phyloP scores from a whole-genome alignment of 2,888 invertebrate species.

The Griposia aprilina region DNA sequence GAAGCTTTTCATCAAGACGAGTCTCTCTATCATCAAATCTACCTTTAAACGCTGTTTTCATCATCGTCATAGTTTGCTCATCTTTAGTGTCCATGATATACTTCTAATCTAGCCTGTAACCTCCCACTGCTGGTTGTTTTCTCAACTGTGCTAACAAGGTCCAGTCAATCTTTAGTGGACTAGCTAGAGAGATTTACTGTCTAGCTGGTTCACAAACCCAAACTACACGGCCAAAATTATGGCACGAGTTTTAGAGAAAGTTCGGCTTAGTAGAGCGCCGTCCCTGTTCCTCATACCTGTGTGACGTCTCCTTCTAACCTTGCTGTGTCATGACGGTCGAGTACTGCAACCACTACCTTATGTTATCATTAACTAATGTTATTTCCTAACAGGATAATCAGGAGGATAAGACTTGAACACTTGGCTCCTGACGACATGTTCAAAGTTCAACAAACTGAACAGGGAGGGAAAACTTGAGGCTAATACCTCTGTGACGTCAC shows the following conservation, averaged over 20 bases:
- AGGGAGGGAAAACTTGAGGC: conserved; percentile 60
- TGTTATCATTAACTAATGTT: conserved; percentile 16
- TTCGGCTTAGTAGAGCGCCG: not conserved
- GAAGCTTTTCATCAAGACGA: not conserved
- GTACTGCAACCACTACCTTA: conserved; percentile 17
- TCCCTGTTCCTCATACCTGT: no score
- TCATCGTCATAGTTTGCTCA: not conserved
- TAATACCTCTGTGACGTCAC: conserved; percentile 49
- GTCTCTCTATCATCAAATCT: not conserved
- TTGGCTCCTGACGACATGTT: conserved; percentile 48
- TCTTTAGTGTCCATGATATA: not conserved
- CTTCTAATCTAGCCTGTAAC: not conserved
- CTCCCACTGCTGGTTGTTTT: not conserved
- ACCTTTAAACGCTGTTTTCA: not conserved
- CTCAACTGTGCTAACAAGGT: not conserved
- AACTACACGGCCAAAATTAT: not conserved
- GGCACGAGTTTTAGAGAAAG: not conserved
- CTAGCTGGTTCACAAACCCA: not conserved
- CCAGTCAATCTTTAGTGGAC: not conserved
- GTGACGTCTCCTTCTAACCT: not conserved
- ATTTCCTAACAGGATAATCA: conserved; percentile 53
- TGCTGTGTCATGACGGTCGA: not conserved
- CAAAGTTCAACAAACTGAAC: conserved; percentile 48
- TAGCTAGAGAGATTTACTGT: not conserved
- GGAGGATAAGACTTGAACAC: conserved; percentile 44